These are phyloP conservation scores for Siderastrea siderea DNA, from an alignment of 92 coral and sea anemone species.

Conservation along the genomic window DNA sequence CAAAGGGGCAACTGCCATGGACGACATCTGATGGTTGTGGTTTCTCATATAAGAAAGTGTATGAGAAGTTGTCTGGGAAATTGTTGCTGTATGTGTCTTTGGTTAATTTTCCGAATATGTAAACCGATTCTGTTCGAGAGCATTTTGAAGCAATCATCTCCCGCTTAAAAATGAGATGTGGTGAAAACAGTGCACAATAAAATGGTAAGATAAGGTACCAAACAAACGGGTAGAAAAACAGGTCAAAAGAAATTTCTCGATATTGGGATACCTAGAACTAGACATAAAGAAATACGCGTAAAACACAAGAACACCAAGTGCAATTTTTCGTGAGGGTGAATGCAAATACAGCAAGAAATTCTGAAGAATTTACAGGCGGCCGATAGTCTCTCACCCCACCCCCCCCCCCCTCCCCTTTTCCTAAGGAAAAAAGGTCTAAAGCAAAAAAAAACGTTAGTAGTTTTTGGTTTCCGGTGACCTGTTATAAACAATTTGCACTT, in stretches of 20 bases:
- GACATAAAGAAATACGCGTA: constrained; percentile 15
- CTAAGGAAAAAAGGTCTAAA: too few species aligned
- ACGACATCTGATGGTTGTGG: too few species aligned
- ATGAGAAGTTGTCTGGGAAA: background rate
- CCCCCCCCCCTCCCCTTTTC: too few species aligned
- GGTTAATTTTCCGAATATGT: background rate
- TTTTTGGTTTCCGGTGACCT: too few species aligned
- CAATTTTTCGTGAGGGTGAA: constrained; percentile 31
- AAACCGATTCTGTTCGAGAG: background rate
- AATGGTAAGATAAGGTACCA: background rate
- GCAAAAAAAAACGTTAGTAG: too few species aligned
- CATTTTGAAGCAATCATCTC: constrained; percentile 23
- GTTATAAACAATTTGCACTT: too few species aligned
- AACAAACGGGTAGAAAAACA: constrained; percentile 19
- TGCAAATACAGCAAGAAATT: background rate
- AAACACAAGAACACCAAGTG: background rate
- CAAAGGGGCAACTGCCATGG: too few species aligned
- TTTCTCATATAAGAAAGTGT: too few species aligned
- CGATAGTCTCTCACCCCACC: too few species aligned
- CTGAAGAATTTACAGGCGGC: too few species aligned
- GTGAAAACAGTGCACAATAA: background rate
- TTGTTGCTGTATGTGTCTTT: background rate
- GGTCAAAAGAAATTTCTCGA: background rate
- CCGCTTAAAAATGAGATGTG: constrained; percentile 18
- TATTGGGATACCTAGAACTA: background rate